These are phyloP conservation scores for Cydia strobilella DNA, from an alignment of 1,140 invertebrate genomes.

Conservation along the genomic window DNA sequence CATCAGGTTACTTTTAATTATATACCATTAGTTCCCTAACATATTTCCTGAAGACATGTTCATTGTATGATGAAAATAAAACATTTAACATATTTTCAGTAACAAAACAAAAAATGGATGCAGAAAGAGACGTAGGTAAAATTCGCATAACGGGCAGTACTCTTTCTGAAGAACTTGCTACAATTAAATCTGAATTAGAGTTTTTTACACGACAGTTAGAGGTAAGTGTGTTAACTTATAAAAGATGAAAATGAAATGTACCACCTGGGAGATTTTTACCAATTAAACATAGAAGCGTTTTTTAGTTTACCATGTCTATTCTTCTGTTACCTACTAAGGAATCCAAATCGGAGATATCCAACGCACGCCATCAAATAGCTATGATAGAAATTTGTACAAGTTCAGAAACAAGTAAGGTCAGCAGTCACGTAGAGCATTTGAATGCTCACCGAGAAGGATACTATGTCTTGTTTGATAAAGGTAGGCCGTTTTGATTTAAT, in stretches of 20 bases:
- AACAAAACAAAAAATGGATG: constrained; percentile 49
- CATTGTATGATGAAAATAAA: too few species aligned
- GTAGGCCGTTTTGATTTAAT: constrained; percentile 38
- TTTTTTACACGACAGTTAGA: constrained; percentile 49
- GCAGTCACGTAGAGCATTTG: constrained; percentile 44
- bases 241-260: neutral
- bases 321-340: constrained; percentile 40
- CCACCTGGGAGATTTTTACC: too few species aligned
- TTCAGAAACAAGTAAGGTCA: constrained; percentile 58
- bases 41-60: too few species aligned
- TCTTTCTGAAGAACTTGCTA: constrained; percentile 50
- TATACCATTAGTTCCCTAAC: too few species aligned
- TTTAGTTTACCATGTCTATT: neutral
- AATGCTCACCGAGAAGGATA: constrained; percentile 49
- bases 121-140: constrained; percentile 43
- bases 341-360: constrained; percentile 49
- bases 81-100: constrained; percentile 41
- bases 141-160: constrained; percentile 48
- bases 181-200: constrained; percentile 47
- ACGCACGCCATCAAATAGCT: constrained; percentile 52
- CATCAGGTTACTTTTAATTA: constrained; percentile 34
- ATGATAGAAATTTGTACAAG: constrained; percentile 58
- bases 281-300: too few species aligned
- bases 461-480: constrained; percentile 54
- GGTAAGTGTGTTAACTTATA: constrained; percentile 38